A percentile compares a stretch with the other conserved stretches of the same genome.
Conservation (phyloP, 2,888 invertebrate genomes). For the Lordiphosa fenestrarum region DNA sequence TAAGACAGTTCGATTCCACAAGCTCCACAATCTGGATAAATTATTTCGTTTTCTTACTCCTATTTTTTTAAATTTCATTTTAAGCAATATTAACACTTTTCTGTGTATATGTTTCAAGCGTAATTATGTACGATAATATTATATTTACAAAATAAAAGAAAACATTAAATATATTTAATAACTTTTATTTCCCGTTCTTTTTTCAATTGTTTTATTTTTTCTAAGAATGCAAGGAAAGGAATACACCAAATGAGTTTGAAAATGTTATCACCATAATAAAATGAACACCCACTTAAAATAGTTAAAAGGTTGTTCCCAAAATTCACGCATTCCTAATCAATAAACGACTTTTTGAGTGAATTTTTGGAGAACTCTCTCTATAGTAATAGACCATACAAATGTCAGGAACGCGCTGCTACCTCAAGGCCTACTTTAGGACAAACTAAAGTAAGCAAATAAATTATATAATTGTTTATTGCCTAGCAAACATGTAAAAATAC, state of each 20-base stretch:
- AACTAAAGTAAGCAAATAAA: background rate
- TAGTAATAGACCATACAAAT: no score
- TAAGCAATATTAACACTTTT: conserved; percentile 52
- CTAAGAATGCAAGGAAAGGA: background rate
- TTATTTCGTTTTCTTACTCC: conserved; percentile 28
- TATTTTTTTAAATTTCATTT: conserved; percentile 30
- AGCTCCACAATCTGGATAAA: no score
- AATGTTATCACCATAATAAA: no score
- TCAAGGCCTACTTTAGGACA: no score
- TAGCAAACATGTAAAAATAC: conserved; percentile 62
- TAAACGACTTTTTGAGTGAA: no score
- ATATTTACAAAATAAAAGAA: conserved; percentile 43
- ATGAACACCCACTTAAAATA: no score
- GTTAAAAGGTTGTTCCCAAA: no score
- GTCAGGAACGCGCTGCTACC: no score
- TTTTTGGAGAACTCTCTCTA: no score
- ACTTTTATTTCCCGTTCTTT: conserved; percentile 45
- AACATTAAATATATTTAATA: conserved; percentile 30
- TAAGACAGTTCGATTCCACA: no score
- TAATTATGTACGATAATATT: conserved; percentile 44
- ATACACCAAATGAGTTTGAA: no score
- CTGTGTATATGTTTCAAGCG: conserved; percentile 46
- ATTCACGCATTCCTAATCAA: no score
- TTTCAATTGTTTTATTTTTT: conserved; percentile 36
- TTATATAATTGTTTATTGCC: conserved; percentile 62